Conservation (phyloP, 2,888 invertebrate genomes). For the Noctuana brunneofusca region DNA sequence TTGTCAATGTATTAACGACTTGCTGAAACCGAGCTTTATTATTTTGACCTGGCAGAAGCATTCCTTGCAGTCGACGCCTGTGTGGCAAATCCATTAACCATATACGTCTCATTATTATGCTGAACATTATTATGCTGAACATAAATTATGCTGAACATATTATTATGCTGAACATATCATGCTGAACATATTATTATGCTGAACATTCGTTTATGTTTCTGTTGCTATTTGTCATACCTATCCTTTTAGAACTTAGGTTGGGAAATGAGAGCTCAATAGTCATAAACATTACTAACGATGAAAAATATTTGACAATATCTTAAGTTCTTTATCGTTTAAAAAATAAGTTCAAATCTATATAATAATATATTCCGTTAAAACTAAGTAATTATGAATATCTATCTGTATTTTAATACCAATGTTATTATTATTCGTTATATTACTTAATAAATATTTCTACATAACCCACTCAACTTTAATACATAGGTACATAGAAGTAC, state of each 20-base stretch:
- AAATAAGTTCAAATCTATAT: no score
- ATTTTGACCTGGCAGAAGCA: conserved; percentile 5
- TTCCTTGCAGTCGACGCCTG: no score
- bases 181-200: not conserved
- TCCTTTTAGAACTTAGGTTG: not conserved
- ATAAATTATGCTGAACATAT: not conserved
- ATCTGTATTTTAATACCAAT: no score
- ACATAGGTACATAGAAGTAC: no score
- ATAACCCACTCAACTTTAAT: no score
- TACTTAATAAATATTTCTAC: no score
- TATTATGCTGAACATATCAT: not conserved
- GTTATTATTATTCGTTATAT: no score
- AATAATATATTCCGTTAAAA: no score
- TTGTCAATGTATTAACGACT: conserved; percentile 8
- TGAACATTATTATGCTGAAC: not conserved
- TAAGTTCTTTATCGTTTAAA: not conserved
- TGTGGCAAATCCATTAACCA: conserved; percentile 11
- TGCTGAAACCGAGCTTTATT: conserved; percentile 7
- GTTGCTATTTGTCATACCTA: not conserved
- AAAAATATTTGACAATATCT: not conserved
- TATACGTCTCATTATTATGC: not conserved
- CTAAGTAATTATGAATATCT: no score
- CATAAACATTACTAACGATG: not conserved
- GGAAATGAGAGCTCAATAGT: not conserved
- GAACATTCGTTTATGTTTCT: not conserved